Conservation (phyloP, 2,888 invertebrate species). For the Acleris holmiana region DNA sequence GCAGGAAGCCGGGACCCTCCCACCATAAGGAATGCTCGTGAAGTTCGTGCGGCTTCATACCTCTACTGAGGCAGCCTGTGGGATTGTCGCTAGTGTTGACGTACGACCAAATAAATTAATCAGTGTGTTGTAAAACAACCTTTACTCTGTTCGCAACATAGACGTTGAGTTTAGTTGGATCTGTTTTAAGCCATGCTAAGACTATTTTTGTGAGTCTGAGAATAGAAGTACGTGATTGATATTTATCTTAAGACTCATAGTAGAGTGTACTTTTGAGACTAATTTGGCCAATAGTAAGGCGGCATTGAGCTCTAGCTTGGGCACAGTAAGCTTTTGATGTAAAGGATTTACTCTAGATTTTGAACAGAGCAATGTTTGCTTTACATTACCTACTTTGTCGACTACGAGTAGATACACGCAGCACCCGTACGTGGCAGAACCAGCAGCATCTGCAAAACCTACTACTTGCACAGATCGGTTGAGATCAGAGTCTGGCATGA, state of each 20-base stretch:
- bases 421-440: constrained; percentile 37
- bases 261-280: constrained; percentile 23
- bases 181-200: constrained; percentile 41
- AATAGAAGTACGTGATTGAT: constrained; percentile 34
- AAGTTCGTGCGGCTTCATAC: too few relatives aligned
- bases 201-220: constrained; percentile 42
- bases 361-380: too few relatives aligned
- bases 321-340: too few relatives aligned
- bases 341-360: too few relatives aligned
- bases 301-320: too few relatives aligned
- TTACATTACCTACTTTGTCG: too few relatives aligned
- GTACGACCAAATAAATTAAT: constrained; percentile 34
- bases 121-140: constrained; percentile 30
- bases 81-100: constrained; percentile 24
- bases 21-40: constrained; percentile 35
- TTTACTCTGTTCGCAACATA: constrained; percentile 42
- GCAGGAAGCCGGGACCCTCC: constrained; percentile 37
- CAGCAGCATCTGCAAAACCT: constrained; percentile 40
- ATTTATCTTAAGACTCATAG: constrained; percentile 25
- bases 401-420: constrained; percentile 36
- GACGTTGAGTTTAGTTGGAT: constrained; percentile 30
- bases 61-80: too few relatives aligned
- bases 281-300: not conserved
- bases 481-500: too few relatives aligned
- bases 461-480: constrained; percentile 12